A percentile compares a stretch with the other conserved stretches of the same genome.
These are phyloP conservation scores for Abramis brama DNA, from an alignment of 2,113 vertebrate species.

Conservation along the genomic window DNA sequence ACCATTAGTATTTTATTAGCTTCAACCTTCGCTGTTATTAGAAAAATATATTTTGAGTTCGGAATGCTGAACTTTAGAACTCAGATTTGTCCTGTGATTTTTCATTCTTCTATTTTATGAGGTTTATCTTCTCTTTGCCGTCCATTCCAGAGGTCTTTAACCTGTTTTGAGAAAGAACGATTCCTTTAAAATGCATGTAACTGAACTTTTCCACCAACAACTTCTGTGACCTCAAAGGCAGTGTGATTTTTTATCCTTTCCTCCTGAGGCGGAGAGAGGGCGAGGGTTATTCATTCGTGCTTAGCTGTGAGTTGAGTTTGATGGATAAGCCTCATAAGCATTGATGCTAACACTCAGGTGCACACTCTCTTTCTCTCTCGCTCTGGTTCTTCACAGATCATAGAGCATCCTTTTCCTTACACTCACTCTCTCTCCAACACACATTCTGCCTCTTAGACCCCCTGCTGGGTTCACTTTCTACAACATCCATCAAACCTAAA, in stretches of 20 bases:
- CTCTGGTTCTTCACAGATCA: slow-evolving; percentile 59
- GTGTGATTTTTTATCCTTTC: slow-evolving; percentile 50
- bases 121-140: neutral
- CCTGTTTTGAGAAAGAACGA: neutral
- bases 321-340: slow-evolving; percentile 57
- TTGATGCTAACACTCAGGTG: slow-evolving; percentile 53
- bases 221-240: slow-evolving; percentile 46
- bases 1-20: neutral
- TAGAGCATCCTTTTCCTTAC: slow-evolving; percentile 54
- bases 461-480: slow-evolving; percentile 48
- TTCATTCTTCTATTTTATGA: neutral
- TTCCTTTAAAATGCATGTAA: neutral
- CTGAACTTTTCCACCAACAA: slow-evolving; percentile 23
- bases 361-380: slow-evolving; percentile 38
- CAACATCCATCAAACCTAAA: slow-evolving; percentile 56
- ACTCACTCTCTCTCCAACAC: slow-evolving; percentile 10
- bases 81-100: slow-evolving; percentile 2
- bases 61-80: neutral
- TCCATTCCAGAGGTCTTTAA: slow-evolving; percentile 17
- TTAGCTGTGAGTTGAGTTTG: slow-evolving; percentile 56
- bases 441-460: slow-evolving; percentile 42
- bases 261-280: slow-evolving; percentile 50
- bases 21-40: neutral
- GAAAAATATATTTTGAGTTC: neutral
- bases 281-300: slow-evolving; percentile 57